Conservation (phyloP, 2,113 vertebrate genomes). For the Hemiscyllium ocellatum region DNA sequence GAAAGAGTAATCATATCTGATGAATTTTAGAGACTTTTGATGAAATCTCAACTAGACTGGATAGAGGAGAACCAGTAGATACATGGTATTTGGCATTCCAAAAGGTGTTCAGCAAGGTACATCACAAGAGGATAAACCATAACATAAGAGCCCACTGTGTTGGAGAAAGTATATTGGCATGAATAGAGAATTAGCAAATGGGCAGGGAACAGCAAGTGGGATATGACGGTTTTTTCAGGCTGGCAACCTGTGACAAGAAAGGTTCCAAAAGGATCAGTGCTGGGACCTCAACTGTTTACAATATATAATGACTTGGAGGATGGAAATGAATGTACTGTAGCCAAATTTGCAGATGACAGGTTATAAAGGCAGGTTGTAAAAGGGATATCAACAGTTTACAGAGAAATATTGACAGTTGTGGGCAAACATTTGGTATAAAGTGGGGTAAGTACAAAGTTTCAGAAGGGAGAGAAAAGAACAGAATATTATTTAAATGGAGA, state of each 20-base stretch:
- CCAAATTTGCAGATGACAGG: neutral
- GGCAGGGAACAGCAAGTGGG: neutral
- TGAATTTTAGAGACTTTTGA: too few relatives aligned
- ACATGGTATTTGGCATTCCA: too few relatives aligned
- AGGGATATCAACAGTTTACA: neutral
- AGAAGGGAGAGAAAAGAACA: neutral
- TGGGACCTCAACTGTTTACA: neutral
- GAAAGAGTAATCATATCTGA: too few relatives aligned
- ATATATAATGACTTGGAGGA: neutral
- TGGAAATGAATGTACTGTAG: neutral
- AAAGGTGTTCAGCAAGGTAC: too few relatives aligned
- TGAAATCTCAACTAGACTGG: too few relatives aligned
- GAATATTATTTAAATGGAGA: neutral
- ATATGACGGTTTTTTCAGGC: neutral
- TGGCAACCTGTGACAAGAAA: neutral
- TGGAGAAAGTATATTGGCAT: too few relatives aligned
- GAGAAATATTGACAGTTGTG: neutral
- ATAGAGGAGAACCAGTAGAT: too few relatives aligned
- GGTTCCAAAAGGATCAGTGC: neutral
- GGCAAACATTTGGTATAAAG: neutral
- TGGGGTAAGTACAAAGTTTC: neutral
- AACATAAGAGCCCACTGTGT: too few relatives aligned
- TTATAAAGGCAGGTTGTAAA: neutral
- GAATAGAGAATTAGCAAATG: too few relatives aligned
- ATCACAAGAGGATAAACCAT: too few relatives aligned